A percentile compares a stretch with the other conserved stretches of the same genome.
phyloP scores from a whole-genome alignment of 2,113 vertebrate species.

The Felis chaus region DNA sequence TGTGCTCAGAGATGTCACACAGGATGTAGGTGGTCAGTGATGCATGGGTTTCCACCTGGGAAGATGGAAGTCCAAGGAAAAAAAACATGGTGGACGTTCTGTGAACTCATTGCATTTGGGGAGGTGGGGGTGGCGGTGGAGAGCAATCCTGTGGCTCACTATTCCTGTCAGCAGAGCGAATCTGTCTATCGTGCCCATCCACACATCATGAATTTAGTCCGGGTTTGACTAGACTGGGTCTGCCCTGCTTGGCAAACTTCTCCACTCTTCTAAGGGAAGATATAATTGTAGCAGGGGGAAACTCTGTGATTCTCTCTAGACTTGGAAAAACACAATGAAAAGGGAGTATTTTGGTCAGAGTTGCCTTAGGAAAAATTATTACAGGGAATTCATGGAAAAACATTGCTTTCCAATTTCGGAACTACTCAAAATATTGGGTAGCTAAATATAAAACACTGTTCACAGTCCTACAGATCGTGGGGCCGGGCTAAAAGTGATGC shows the following conservation, averaged over 20 bases:
- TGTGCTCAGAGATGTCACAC: background rate
- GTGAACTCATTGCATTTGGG: background rate
- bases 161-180: background rate
- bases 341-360: constrained; percentile 34
- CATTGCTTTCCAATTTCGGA: constrained; percentile 62
- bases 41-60: background rate
- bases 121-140: background rate
- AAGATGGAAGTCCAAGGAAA: background rate
- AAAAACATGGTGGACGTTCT: background rate
- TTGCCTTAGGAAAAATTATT: constrained; percentile 60
- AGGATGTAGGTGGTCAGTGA: background rate
- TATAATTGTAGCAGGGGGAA: background rate
- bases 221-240: background rate
- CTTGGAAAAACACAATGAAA: constrained; percentile 37
- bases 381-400: constrained; percentile 51
- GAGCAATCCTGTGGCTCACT: background rate
- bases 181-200: background rate
- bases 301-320: background rate
- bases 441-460: constrained; percentile 54
- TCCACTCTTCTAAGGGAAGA: background rate
- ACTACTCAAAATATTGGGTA: constrained; percentile 54
- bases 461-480: background rate
- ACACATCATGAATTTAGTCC: background rate
- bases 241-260: background rate
- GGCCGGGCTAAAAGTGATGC: background rate